Percentiles rank a stretch among this genome's conserved stretches.
phyloP scores from a whole-genome alignment of 2,888 invertebrate genomes.

The Drosophila atripex region DNA sequence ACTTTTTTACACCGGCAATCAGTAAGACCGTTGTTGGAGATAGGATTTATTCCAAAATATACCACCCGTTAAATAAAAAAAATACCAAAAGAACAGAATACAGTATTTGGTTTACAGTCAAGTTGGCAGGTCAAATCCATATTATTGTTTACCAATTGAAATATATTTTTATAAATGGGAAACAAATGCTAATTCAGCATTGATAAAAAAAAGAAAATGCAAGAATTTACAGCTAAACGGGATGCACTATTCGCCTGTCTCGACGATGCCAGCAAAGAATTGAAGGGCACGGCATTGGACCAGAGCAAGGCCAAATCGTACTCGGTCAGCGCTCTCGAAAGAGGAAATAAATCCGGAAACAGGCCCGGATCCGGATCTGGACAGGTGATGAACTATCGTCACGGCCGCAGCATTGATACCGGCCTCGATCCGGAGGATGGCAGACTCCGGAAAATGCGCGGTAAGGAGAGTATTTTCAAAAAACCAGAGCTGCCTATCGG shows the following conservation, averaged over 20 bases:
- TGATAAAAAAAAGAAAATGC: conserved; percentile 66
- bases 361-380: conserved; percentile 19
- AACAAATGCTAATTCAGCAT: conserved; percentile 1
- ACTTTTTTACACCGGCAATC: conserved; percentile 54
- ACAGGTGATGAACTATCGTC: conserved; percentile 71
- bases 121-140: conserved; percentile 36
- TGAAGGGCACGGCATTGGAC: conserved; percentile 83
- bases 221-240: conserved; percentile 86
- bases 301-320: conserved; percentile 70
- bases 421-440: conserved; percentile 49
- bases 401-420: conserved; percentile 34
- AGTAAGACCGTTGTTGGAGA: neutral
- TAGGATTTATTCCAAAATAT: conserved; percentile 13
- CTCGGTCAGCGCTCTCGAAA: conserved; percentile 82
- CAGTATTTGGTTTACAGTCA: neutral
- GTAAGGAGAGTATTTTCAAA: conserved; percentile 91
- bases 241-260: conserved; percentile 89
- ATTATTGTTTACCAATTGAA: conserved; percentile 10
- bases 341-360: conserved; percentile 75
- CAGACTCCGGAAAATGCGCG: conserved; percentile 74
- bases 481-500: conserved; percentile 88
- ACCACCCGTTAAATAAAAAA: neutral
- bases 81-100: neutral
- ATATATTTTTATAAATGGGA: neutral
- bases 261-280: conserved; percentile 86